phyloP scores from a whole-genome alignment of 2,888 invertebrate species.

The Plemyria rubiginata region DNA sequence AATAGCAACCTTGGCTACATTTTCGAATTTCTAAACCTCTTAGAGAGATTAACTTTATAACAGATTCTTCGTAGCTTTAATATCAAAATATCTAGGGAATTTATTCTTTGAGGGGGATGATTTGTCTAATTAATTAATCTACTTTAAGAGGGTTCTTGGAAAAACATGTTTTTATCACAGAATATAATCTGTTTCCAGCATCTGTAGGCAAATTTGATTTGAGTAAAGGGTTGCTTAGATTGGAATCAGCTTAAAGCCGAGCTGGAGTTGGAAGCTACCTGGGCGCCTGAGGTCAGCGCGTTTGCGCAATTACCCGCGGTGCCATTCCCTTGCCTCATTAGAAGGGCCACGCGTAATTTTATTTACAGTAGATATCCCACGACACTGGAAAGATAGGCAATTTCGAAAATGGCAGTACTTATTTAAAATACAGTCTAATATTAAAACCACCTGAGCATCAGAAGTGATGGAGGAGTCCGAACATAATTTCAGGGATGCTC shows the following conservation, averaged over 20 bases:
- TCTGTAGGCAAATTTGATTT: slow-evolving; percentile 6
- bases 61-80: slow-evolving; percentile 2
- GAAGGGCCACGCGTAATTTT: background rate
- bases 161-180: slow-evolving; percentile 28
- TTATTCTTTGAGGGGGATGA: slow-evolving; percentile 21
- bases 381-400: too few relatives aligned
- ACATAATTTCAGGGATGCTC: too few relatives aligned
- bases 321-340: background rate
- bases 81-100: slow-evolving; percentile 18
- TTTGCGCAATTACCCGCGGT: too few relatives aligned
- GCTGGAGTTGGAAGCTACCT: background rate
- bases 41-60: background rate
- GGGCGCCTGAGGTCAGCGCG: background rate
- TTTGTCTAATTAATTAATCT: slow-evolving; percentile 15
- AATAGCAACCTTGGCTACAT: background rate
- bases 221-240: background rate
- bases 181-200: slow-evolving; percentile 8
- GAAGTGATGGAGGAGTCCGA: too few relatives aligned
- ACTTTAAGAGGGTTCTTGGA: slow-evolving; percentile 12
- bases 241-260: background rate
- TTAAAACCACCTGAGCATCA: too few relatives aligned
- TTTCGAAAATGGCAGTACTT: too few relatives aligned
- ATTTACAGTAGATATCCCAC: too few relatives aligned
- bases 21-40: background rate
- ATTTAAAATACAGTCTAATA: too few relatives aligned